Conservation (phyloP, 2,113 vertebrate species). For the Austrofundulus limnaeus region DNA sequence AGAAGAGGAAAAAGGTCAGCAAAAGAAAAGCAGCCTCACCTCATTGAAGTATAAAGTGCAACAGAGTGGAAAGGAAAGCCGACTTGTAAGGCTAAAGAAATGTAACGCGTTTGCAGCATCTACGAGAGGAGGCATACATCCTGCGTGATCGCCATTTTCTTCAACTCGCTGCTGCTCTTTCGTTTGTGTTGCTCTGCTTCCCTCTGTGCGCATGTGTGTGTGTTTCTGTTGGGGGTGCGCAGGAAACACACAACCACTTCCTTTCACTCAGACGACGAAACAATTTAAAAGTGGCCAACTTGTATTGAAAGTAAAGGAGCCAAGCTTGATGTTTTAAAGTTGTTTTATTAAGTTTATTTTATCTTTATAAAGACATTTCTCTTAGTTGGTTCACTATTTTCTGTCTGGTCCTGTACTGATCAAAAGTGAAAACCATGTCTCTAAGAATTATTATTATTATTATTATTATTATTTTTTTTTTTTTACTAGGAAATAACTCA, state of each 20-base stretch:
- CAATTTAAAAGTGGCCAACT: constrained; percentile 7
- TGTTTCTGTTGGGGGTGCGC: constrained; percentile 27
- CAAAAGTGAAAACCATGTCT: no score
- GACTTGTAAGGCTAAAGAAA: constrained; percentile 81
- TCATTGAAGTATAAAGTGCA: constrained; percentile 92
- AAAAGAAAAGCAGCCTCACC: constrained; percentile 68
- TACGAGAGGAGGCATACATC: constrained; percentile 83
- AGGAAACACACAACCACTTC: constrained; percentile 78
- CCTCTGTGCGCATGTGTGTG: constrained; percentile 27
- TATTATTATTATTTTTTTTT: no score
- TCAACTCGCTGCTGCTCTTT: constrained; percentile 77
- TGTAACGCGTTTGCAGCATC: constrained; percentile 83
- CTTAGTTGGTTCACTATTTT: no score
- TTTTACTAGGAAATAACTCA: no score
- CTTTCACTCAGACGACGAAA: constrained; percentile 61
- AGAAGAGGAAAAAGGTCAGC: constrained; percentile 5
- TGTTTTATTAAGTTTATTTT: no score
- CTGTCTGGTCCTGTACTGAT: no score
- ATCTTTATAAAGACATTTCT: no score
- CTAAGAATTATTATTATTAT: no score
- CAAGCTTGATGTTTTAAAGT: no score
- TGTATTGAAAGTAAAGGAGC: neutral
- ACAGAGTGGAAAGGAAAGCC: constrained; percentile 81
- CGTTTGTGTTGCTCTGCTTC: constrained; percentile 52
- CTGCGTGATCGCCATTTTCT: constrained; percentile 90